Evolutionary conservation across 2,113 vertebrate species (phyloP), one percentile per base, ranked within the genome.

Genomic region (Osmerus eperlanus): DNA sequence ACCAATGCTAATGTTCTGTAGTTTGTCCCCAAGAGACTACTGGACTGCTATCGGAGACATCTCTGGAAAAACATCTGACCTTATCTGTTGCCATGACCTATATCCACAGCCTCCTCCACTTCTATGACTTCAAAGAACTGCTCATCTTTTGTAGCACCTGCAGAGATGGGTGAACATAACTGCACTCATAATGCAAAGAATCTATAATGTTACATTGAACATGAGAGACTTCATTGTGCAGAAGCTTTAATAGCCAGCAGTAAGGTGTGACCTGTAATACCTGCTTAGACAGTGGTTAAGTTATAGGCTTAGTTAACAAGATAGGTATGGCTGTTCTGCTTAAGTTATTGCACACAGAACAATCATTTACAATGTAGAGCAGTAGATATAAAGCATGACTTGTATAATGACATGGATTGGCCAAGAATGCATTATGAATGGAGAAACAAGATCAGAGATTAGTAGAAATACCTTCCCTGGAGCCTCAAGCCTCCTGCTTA

Each of bases 51-150:
- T 60, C 73, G 70, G 79, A 84, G 77, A 92, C 91, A 89, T 88
- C 87, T 92, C 90, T 76, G 79, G 88, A 84, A 76, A 80, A 71
- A 54, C 81, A 89, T 68, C 81, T 85, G 77, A 82, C 78, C 86
- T 89, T 90, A 89, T 91, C 86, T 79, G 74, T 83, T 85, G 77
- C 84, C 81, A 80, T 92, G 86, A 86, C 86, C 86, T 83, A 84
- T 87, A 88, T 88, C 80, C 88, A 78, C 81, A 77, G 64, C 56
- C 23, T 84, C 73, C 86, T 84, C 66, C 81, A 75, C 86, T 83
- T 66, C 21, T 84, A 75, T 85, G 87, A 72, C 81, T 86, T 76
- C 29, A 80, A 79, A 85, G 81, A 84, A 89, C 86, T 62, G 19
- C 47, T 87, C 90, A 93, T 75, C 68, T 84, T 54, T 83, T 83